Percentiles rank a stretch among this genome's conserved stretches.
Conservation (phyloP, 2,888 invertebrate genomes). For the Digitonthophagus gazella region DNA sequence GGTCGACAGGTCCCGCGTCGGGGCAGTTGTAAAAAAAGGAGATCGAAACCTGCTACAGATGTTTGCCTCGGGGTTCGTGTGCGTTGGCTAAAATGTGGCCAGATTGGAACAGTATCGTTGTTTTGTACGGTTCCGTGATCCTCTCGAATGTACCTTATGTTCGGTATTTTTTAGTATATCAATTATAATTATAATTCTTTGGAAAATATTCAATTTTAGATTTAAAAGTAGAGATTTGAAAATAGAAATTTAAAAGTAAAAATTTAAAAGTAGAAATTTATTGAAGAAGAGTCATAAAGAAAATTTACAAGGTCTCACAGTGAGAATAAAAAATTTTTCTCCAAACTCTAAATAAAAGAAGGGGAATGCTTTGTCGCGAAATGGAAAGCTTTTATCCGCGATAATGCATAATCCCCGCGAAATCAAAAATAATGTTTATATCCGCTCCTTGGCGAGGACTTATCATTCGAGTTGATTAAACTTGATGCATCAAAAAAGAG, state of each 20-base stretch:
- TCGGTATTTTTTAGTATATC: constrained; percentile 21
- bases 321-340: constrained; percentile 26
- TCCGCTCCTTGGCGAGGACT: constrained; percentile 44
- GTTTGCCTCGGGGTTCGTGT: constrained; percentile 42
- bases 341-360: constrained; percentile 23
- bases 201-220: too few relatives aligned
- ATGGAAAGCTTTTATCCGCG: constrained; percentile 33
- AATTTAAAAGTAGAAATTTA: not conserved
- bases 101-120: constrained; percentile 44
- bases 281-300: constrained; percentile 1
- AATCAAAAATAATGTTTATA: constrained; percentile 48
- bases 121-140: too few relatives aligned
- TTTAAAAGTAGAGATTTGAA: too few relatives aligned
- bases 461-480: constrained; percentile 50
- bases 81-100: constrained; percentile 47
- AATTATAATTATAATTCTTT: constrained; percentile 22
- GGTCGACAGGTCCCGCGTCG: constrained; percentile 38
- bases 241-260: not conserved
- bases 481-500: constrained; percentile 45
- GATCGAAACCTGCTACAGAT: constrained; percentile 50
- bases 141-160: constrained; percentile 32
- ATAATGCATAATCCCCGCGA: constrained; percentile 36
- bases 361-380: constrained; percentile 26
- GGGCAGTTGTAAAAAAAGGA: constrained; percentile 22
- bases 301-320: constrained; percentile 22